Evolutionary conservation across 2,888 invertebrate genomes (phyloP), one percentile per base, ranked within the genome.

Genomic region (Machimus rusticus): DNA sequence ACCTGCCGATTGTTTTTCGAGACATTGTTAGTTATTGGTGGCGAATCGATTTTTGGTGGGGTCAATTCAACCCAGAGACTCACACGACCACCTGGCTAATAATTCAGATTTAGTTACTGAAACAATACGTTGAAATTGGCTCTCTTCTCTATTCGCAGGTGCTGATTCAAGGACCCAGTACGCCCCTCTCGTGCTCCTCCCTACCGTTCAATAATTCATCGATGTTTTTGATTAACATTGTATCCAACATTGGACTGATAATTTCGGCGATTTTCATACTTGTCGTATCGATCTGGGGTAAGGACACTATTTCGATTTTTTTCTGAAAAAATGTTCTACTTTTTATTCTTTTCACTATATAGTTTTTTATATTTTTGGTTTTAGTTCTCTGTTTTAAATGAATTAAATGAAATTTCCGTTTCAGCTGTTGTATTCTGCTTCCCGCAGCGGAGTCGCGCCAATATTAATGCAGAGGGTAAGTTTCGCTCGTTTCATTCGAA

Each of bases 381-480:
- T 46, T 46, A 46, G 23, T 66, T 2, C 12, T 66, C 23, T 23
- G 19, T 66, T 66, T 66, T 66, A 28, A 66, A 66, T 28, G 66
- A 66, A 84, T 66, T 84, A 82, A 57, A 81, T 39, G 31, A 81
- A 81, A 88, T 82, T 89, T 77, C 89, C 89, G 86, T 90, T 91
- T 86, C 91, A 92, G 92, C 91, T 88, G 91, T 91, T 89, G 89
- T 91, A 87, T 90, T 90, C 88, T 91, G 90, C 88, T 91, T 91
- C 88, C 91, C 91, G 89, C 89, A 90, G 88, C 91, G 91, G 88
- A 90, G 89, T 89, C 89, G 89, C 89, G 90, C 90, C 89, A 90
- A 91, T 91, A 91, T 92, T 90, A 92, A 92, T 91, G 87, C 90
- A 81, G 92, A 92, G 89, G 91, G 92, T 92, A 91, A 92, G 92